phyloP scores from a whole-genome alignment of 2,888 invertebrate species.

The Electrophaes corylata region DNA sequence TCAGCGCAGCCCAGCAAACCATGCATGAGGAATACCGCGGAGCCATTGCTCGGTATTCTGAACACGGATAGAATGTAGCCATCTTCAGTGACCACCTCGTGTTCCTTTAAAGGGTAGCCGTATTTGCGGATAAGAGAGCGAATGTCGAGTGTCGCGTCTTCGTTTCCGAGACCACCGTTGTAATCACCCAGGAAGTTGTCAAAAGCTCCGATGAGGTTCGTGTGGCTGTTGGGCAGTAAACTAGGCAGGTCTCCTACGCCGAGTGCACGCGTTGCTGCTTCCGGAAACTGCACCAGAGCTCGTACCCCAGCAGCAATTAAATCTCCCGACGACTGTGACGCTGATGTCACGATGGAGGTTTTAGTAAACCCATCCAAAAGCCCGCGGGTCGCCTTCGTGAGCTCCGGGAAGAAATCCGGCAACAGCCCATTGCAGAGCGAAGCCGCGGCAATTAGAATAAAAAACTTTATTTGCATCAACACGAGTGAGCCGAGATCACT shows the following conservation, averaged over 20 bases:
- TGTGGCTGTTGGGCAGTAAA: conserved; percentile 38
- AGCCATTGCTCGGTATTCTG: conserved; percentile 60
- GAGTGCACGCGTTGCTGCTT: conserved; percentile 44
- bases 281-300: conserved; percentile 42
- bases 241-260: conserved; percentile 41
- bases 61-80: conserved; percentile 59
- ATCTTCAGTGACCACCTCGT: conserved; percentile 59
- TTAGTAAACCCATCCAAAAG: conserved; percentile 35
- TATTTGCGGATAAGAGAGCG: conserved; percentile 56
- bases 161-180: conserved; percentile 49
- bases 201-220: conserved; percentile 44
- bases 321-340: conserved; percentile 42
- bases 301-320: conserved; percentile 42
- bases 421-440: conserved; percentile 41
- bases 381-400: conserved; percentile 34
- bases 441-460: conserved; percentile 32
- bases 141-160: conserved; percentile 55
- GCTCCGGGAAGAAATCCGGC: conserved; percentile 39
- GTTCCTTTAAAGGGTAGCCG: conserved; percentile 54
- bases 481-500: conserved; percentile 40
- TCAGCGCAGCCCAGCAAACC: conserved; percentile 66
- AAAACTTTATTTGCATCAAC: conserved; percentile 38
- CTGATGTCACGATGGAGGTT: conserved; percentile 40
- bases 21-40: conserved; percentile 66
- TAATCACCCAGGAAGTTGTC: conserved; percentile 48